Conservation (phyloP, 2,113 vertebrate species). For the Cairina moschata region DNA sequence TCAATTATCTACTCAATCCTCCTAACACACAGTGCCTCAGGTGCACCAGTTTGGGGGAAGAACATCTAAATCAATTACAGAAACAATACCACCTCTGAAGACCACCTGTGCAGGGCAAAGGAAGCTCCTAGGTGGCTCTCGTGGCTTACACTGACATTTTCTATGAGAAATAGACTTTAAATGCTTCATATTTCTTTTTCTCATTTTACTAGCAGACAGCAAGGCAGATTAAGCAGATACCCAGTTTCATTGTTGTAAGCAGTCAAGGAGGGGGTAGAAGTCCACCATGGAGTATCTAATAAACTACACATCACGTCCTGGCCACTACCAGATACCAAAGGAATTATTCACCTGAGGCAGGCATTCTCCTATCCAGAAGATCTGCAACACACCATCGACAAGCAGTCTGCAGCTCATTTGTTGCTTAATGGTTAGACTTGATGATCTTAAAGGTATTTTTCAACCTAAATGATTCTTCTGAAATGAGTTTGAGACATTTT, state of each 20-base stretch:
- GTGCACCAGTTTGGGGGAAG: neutral
- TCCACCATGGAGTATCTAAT: neutral
- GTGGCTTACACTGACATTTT: neutral
- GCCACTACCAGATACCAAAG: neutral
- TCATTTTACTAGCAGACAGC: slow-evolving; percentile 3
- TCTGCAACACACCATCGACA: neutral
- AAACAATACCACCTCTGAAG: neutral
- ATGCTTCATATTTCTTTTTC: neutral
- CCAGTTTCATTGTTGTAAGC: accelerated
- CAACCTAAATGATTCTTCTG: neutral
- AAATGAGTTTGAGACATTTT: neutral
- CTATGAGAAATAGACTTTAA: neutral
- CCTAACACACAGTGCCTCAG: neutral
- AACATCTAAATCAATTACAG: neutral
- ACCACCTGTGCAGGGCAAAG: neutral
- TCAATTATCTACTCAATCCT: neutral
- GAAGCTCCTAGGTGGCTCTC: neutral
- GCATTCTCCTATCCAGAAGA: neutral
- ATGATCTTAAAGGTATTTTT: too few species aligned
- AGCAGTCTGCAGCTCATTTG: neutral
- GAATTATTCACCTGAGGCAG: neutral
- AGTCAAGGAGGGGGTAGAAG: neutral
- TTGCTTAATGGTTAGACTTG: too few species aligned
- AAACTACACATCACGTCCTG: neutral
- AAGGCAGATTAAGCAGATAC: neutral